Percentiles rank a stretch among this genome's conserved stretches.
Evolutionary conservation across 1,140 invertebrate species (phyloP).

Genomic region (Saccostrea echinata): DNA sequence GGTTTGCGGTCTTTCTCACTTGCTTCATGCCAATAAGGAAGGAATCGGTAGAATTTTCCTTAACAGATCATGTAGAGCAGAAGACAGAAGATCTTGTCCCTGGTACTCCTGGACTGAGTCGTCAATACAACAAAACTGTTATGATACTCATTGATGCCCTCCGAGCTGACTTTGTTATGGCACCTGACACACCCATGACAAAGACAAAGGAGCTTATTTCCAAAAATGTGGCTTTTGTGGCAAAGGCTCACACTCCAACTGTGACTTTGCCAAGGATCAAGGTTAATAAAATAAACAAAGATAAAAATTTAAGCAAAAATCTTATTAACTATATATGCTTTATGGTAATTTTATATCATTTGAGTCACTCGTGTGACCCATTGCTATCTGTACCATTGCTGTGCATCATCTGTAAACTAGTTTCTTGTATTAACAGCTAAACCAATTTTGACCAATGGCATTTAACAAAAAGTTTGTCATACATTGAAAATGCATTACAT

Average conservation of each 20-base stretch:
- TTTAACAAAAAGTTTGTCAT: too few species aligned
- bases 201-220: constrained; percentile 2
- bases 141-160: not conserved
- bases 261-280: constrained; percentile 4
- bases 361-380: too few species aligned
- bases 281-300: not conserved
- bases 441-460: too few species aligned
- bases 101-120: not conserved
- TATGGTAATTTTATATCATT: too few species aligned
- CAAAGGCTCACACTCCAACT: constrained; percentile 11
- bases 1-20: constrained; percentile 5
- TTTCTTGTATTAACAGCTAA: too few species aligned
- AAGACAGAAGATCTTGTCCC: not conserved
- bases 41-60: not conserved
- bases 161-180: not conserved
- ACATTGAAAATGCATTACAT: too few species aligned
- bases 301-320: too few species aligned
- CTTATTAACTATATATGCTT: too few species aligned
- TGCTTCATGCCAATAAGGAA: constrained; percentile 6
- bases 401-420: too few species aligned
- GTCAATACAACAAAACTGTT: constrained; percentile 18
- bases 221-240: constrained; percentile 14
- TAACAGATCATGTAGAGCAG: not conserved
- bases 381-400: too few species aligned
- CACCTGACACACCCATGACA: not conserved